phyloP scores from a whole-genome alignment of 2,113 vertebrate genomes.

The Rhinichthys klamathensis region DNA sequence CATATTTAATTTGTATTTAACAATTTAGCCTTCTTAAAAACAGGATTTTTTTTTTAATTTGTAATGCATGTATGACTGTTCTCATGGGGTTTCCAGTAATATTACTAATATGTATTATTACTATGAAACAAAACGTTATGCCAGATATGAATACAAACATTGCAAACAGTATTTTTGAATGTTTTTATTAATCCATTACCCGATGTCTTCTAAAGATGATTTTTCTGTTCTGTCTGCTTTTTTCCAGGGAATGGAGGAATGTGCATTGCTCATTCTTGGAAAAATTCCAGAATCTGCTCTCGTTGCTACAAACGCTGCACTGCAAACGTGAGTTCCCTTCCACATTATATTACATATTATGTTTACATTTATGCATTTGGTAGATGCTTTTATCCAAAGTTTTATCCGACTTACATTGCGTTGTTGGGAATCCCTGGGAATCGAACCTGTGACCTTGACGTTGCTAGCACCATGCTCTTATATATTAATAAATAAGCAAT shows the following conservation, averaged over 20 bases:
- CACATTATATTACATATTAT: neutral
- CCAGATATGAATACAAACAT: neutral
- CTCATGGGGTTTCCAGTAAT: neutral
- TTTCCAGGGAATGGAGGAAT: slow-evolving; percentile 90
- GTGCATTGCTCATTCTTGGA: slow-evolving; percentile 93
- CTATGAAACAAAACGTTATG: neutral
- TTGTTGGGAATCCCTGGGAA: too few species aligned
- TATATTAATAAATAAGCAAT: neutral
- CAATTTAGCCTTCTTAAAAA: neutral
- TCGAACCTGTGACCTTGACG: neutral
- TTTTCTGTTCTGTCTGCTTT: neutral
- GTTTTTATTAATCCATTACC: neutral
- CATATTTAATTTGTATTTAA: neutral
- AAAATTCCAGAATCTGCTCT: slow-evolving; percentile 87
- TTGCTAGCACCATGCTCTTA: neutral
- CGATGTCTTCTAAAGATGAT: neutral
- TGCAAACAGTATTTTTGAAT: neutral
- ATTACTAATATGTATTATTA: neutral
- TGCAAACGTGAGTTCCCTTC: slow-evolving; percentile 92
- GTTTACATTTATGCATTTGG: neutral
- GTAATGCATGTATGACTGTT: neutral
- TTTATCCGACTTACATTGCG: neutral
- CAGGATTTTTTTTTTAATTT: too few species aligned
- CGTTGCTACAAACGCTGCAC: slow-evolving; percentile 87
- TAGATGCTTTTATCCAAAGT: neutral